Conservation (phyloP, 2,797 vertebrate species). For the Pseudochirops corinnae region DNA sequence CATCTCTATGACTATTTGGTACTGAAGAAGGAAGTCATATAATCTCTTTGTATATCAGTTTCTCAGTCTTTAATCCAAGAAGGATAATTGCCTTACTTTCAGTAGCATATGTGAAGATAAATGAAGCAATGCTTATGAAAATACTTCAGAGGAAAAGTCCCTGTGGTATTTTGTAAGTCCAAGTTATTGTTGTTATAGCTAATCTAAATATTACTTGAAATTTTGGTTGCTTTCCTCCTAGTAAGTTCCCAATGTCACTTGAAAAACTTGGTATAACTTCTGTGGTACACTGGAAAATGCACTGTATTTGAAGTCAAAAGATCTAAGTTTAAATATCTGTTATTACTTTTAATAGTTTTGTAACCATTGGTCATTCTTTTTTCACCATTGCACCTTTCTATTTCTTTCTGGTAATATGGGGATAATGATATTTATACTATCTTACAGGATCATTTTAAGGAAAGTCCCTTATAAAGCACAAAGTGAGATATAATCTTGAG, state of each 20-base stretch:
- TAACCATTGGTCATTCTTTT: neutral
- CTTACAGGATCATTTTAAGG: neutral
- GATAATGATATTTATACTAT: neutral
- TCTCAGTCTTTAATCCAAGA: conserved; percentile 23
- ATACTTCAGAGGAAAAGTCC: neutral
- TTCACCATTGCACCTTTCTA: neutral
- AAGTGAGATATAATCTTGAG: neutral
- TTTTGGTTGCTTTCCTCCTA: conserved; percentile 48
- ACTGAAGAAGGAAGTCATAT: neutral
- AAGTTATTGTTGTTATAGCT: neutral
- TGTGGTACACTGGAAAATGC: neutral
- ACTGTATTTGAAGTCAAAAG: neutral
- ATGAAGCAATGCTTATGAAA: neutral
- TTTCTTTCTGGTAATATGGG: neutral
- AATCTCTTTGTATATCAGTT: neutral
- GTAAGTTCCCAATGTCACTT: neutral
- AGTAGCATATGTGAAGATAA: neutral
- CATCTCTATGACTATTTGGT: conserved; percentile 25
- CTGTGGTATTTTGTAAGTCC: neutral
- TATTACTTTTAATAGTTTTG: neutral
- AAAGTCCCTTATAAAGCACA: neutral
- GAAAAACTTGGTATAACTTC: neutral
- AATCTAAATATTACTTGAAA: conserved; percentile 27
- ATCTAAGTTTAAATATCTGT: neutral
- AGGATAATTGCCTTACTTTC: conserved; percentile 7